Base-by-base conservation (phyloP, 2,888 invertebrate genomes). In the Seira musarum region DNA sequence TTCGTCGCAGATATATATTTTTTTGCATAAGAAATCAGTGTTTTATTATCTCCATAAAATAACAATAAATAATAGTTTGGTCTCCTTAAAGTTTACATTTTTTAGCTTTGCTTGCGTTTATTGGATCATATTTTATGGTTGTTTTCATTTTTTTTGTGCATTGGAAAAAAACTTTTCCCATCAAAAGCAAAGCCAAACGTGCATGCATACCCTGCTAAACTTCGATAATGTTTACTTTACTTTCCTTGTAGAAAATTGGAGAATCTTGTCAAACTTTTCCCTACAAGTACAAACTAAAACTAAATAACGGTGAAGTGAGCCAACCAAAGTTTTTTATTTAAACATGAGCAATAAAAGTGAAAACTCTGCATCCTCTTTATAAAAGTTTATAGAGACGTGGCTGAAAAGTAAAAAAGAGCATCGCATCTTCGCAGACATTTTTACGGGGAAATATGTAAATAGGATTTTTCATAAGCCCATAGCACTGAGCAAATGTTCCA, bases 41-140 rank as follows among this genome's bases (percentile, higher is more conserved):
- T 60, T 60, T 60, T 22, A 60, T 60, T 19, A 60, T 21, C 60
- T 60, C 19, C 60, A 22, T 21, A 60, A 60, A 60, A 60, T 22
- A 22, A 22, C 60, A 22, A 60, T 60, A 60, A 60, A 60, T 60
- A 60, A 60, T 60, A 60, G 21, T 60, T 60, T 21, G 21, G 22
- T 21, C 8, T 60, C 2, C 60, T 60, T 60, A 60, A 60, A 60
- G 2, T 60, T 60, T 60, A 60, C 21, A 60, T 22, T 60, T 21
- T 49, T 60, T 10, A 5, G 21, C n/a, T 60, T 19, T 21, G 21
- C 13, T 19, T 60, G 60, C 60, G 22, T 21, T 60, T 60, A 60
- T 60, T 19, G 60, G 60, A 8, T 60, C 60, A n/a, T 60, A 60
- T 60, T 60, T 60, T 21, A 22, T 60, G 8, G 21, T 21, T 60